Base-by-base conservation (phyloP, 2,797 vertebrate species). In the Pyrocephalus nanus region DNA sequence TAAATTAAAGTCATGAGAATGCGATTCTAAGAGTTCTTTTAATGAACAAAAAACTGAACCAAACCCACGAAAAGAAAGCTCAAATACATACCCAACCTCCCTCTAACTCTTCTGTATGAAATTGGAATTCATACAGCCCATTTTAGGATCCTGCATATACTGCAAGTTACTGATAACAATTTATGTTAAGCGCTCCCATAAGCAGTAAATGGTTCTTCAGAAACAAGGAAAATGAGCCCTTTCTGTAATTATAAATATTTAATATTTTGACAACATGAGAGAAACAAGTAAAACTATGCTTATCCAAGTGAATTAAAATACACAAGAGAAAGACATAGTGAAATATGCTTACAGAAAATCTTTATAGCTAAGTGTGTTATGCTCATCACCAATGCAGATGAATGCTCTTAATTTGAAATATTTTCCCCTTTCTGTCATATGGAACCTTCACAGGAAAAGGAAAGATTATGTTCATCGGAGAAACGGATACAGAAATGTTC, bases 331-430 rank as follows among this genome's bases (percentile, higher is more conserved):
- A 74, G 47, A 58, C 47, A 62, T 61, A 69, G 30, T 43, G 43
- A 77, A 61, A 75, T 29, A 43, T 19, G 8, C 34, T 60, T 75
- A 34, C 8, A 77, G 23, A 88, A 81, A 61, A 26, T 43, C 64
- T 70, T 70, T 19, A 8, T 43, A 72, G 34, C 32, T 11, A 77
- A 64, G 38, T 23, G 19, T 27, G 18, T 18, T 67, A 12, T 61
- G 30, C 38, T 86, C 4, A 36, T 84, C 67, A 67, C 38, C 42
- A 62, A 4, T 54, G 62, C 57, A 81, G 61, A n/a, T 20, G 20
- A 66, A 40, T 65, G 17, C 19, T 58, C 47, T 61, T 77, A 42
- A 64, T 83, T 57, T 71, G 34, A 95, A 94, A 48, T 90, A 45
- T 71, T 74, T 91, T n/a, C 42, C 72, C 12, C 47, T 65, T 84